Percentiles rank a stretch among this genome's conserved stretches.
Conservation (phyloP, 2,797 vertebrate species). For the Pogonophryne albipinna region DNA sequence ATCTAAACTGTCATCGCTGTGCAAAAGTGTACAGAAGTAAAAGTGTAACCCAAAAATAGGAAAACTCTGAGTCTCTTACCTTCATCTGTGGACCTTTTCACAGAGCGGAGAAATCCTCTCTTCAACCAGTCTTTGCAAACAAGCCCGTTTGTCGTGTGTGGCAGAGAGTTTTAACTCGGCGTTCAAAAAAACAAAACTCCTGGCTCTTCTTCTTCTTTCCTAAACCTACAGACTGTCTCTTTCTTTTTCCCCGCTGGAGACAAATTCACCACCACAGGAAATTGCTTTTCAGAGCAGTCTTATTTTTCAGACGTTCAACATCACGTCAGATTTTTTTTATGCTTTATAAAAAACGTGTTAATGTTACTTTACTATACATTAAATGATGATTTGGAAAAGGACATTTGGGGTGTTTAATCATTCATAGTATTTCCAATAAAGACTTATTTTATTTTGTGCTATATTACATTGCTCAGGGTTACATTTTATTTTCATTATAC, state of each 20-base stretch:
- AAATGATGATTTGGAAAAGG: too few species aligned
- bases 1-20: not conserved
- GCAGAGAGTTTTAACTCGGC: conserved; percentile 73
- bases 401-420: not conserved
- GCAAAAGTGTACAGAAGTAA: not conserved
- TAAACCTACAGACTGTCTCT: not conserved
- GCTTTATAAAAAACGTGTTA: not conserved
- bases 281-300: conserved; percentile 7
- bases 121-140: conserved; percentile 76
- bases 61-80: conserved; percentile 74
- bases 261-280: conserved; percentile 40
- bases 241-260: not conserved
- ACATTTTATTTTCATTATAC: too few species aligned
- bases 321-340: not conserved
- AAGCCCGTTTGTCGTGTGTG: conserved; percentile 75
- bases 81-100: conserved; percentile 74
- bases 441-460: too few species aligned
- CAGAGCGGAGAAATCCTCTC: conserved; percentile 61
- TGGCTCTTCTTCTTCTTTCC: conserved; percentile 43
- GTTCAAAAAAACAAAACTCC: conserved; percentile 73
- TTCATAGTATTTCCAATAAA: too few species aligned
- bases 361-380: not conserved
- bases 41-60: not conserved
- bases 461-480: too few species aligned
- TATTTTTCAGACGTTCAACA: not conserved